Base-by-base conservation (phyloP, 2,888 invertebrate species). In the Physocephala rufipes region DNA sequence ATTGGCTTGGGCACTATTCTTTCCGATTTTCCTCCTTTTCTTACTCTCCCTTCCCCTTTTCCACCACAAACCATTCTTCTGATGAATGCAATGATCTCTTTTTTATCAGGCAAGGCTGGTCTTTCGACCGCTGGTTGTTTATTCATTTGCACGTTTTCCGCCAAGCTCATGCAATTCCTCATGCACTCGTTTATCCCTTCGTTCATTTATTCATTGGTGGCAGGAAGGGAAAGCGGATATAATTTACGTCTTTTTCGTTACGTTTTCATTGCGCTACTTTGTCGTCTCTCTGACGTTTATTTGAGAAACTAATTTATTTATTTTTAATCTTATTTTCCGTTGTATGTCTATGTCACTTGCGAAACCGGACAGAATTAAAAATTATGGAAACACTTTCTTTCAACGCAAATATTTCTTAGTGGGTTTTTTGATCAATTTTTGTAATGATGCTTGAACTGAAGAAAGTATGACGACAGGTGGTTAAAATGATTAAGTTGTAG, bases 371-470 rank as follows among this genome's bases (percentile, higher is more conserved):
- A 21, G n/a, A 45, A 69, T 36, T 62, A 51, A 64, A 65, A 70
- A 70, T 70, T 49, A 70, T 65, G 65, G 65, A 26, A 59, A 65
- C 65, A 70, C 70, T 70, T 70, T 51, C 19, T n/a, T 36, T 49
- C 16, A 53, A 19, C 36, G 43, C 62, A n/a, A n/a, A 53, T 45
- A 62, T 61, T 69, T 62, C 62, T 43, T 69, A 7, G 36, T 69
- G 62, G 49, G 15, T 19, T 24, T 5, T 30, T n/a, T 51, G 30
- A n/a, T n/a, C n/a, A n/a, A n/a, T n/a, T n/a, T n/a, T n/a, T n/a
- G n/a, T n/a, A n/a, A n/a, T n/a, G n/a, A n/a, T n/a, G n/a, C n/a
- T n/a, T n/a, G n/a, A n/a, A n/a, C n/a, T n/a, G n/a, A n/a, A n/a
- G n/a, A n/a, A n/a, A n/a, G n/a, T n/a, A n/a, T n/a, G n/a, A n/a